Evolutionary conservation across 2,113 vertebrate species (phyloP).

Genomic region (Rhea pennata): DNA sequence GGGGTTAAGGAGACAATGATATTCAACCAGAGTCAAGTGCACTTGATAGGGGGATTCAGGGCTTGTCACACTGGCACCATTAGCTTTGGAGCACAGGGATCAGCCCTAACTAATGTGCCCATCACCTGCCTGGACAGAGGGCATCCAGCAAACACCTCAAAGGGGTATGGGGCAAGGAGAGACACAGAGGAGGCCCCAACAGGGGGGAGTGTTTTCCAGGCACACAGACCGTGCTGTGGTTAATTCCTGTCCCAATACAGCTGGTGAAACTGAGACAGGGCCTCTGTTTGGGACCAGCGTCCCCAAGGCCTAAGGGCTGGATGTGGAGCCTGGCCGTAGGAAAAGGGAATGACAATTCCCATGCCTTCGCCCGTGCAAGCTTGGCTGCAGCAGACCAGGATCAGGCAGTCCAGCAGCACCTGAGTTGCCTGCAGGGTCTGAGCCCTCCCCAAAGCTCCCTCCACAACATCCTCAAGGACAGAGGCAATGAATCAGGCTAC

Average conservation of each 20-base stretch:
- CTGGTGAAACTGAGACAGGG: not conserved
- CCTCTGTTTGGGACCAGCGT: not conserved
- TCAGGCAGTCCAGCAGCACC: not conserved
- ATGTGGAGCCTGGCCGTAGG: not conserved
- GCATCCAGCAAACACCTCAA: not conserved
- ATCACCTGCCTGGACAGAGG: not conserved
- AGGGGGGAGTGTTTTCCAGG: not conserved
- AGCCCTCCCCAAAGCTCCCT: not conserved
- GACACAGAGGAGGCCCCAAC: accelerated
- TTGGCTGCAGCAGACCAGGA: not conserved
- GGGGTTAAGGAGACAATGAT: too few relatives aligned
- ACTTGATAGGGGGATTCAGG: not conserved
- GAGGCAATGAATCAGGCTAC: not conserved
- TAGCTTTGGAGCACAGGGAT: not conserved
- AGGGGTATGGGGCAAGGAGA: not conserved
- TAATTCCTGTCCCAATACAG: too few relatives aligned
- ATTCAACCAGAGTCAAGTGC: too few relatives aligned
- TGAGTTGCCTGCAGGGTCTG: accelerated
- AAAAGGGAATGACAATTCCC: accelerated
- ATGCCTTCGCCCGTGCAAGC: accelerated
- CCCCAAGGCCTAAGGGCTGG: not conserved
- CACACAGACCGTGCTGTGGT: too few relatives aligned
- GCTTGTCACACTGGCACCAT: not conserved
- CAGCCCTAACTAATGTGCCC: not conserved
- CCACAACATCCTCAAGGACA: not conserved